Base-by-base conservation (phyloP, 1,140 invertebrate genomes). In the Hycleus phaleratus region DNA sequence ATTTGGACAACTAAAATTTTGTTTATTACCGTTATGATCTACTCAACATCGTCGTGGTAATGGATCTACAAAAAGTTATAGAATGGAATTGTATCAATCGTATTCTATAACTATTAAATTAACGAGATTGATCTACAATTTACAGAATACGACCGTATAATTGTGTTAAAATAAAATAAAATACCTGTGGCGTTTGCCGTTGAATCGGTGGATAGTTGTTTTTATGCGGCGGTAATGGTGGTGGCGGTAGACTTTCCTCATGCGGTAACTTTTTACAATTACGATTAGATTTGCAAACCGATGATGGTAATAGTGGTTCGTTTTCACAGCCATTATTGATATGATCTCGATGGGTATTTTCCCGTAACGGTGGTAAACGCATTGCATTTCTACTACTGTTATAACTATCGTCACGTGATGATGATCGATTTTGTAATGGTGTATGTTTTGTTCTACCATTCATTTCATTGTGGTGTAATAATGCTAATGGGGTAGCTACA, bases 401-500 rank as follows among this genome's bases (percentile, higher is more conserved):
- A 50, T 67, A 70, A 39, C 56, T 66, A 38, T 72, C 69, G 42
- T 73, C 70, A 10, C 67, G 56, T 3, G 67, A 64, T 51, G 50
- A 66, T 25, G 59, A 55, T 44, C 69, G 52, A 38, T 60, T 69
- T 51, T 71, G 66, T 26, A 70, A 25, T 7, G 66, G 49, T 44
- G 56, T 47, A 40, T 71, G 71, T 48, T 71, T 70, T 10, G 65
- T 55, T 12, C 64, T 51, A 8, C 62, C 56, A 25, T 67, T 68
- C 32, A 57, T 56, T 9, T 78, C 79, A 0, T 78, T 76, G 40
- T 81, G 81, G 62, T 83, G 83, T 24, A 87, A 71, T 70, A 85
- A 79, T 0, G 83, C 83, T 12, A 86, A 70, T 0, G 85, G 84
- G 7, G 85, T 86, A 4, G 84, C 80, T 3, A 86, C 83, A 24